Evolutionary conservation across 2,113 vertebrate genomes (phyloP).

Genomic region (Prionailurus viverrinus): DNA sequence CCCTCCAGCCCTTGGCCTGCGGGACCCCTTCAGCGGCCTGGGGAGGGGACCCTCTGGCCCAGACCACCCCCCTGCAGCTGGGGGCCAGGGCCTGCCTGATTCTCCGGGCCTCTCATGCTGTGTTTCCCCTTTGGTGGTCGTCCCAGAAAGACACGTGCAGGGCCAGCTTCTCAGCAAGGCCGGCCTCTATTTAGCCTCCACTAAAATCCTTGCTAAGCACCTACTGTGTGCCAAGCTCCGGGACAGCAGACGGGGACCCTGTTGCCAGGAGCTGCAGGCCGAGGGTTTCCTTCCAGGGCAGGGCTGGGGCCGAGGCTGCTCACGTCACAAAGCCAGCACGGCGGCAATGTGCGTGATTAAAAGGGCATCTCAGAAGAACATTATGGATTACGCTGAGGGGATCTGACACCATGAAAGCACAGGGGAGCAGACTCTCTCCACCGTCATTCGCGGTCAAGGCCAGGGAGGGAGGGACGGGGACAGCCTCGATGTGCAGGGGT

Average conservation of each 20-base stretch:
- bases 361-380: background rate
- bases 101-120: fast-evolving
- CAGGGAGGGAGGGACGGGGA: background rate
- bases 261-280: background rate
- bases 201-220: too few species aligned
- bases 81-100: background rate
- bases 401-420: too few species aligned
- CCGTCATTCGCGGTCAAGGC: background rate
- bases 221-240: fast-evolving
- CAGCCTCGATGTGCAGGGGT: background rate
- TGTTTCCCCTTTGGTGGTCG: fast-evolving
- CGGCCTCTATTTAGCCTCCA: fast-evolving
- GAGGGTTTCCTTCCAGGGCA: background rate
- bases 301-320: background rate
- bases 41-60: background rate
- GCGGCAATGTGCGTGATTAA: fast-evolving
- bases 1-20: fast-evolving
- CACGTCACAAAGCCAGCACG: fast-evolving
- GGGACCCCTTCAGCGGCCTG: background rate
- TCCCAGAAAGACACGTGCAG: background rate
- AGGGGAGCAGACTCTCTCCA: background rate
- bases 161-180: background rate
- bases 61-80: background rate
- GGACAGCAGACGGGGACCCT: background rate
- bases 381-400: background rate